A percentile compares a stretch with the other conserved stretches of the same genome.
Evolutionary conservation across 1,140 invertebrate species (phyloP).

Genomic region (Mesaphorura yosii): DNA sequence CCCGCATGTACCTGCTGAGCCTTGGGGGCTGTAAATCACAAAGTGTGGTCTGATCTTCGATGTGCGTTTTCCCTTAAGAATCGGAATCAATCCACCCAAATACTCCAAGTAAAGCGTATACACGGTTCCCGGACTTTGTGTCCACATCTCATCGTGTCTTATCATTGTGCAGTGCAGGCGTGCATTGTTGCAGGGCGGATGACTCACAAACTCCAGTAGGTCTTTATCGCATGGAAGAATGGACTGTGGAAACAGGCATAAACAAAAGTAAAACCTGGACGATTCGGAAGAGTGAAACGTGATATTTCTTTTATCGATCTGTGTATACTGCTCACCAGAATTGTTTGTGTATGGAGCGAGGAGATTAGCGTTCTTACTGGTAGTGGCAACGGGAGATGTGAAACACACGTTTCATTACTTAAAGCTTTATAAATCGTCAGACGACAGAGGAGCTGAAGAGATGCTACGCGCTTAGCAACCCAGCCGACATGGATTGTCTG

Average conservation of each 20-base stretch:
- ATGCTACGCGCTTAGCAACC: constrained; percentile 77
- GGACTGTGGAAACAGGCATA: constrained; percentile 50
- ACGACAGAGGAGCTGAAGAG: constrained; percentile 74
- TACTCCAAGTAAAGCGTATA: constrained; percentile 93
- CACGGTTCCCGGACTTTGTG: constrained; percentile 53
- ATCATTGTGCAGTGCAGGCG: constrained; percentile 94
- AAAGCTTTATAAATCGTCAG: constrained; percentile 50
- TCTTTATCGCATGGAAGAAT: constrained; percentile 77
- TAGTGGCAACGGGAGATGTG: constrained; percentile 67
- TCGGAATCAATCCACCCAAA: constrained; percentile 85
- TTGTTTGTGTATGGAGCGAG: constrained; percentile 88
- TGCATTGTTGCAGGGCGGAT: constrained; percentile 68
- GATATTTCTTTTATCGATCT: not conserved
- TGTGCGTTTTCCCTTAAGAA: constrained; percentile 87
- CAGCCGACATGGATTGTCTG: constrained; percentile 76
- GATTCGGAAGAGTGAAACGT: not conserved
- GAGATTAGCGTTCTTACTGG: constrained; percentile 69
- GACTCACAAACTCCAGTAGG: constrained; percentile 82
- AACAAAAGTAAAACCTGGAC: not conserved
- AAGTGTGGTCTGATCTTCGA: constrained; percentile 96
- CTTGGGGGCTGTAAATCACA: constrained; percentile 92
- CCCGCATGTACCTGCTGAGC: constrained; percentile 49
- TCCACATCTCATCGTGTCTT: constrained; percentile 67
- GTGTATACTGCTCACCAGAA: constrained; percentile 53
- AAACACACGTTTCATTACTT: constrained; percentile 45